Base-by-base conservation (phyloP, 2,797 vertebrate genomes). In the Alauda arvensis region DNA sequence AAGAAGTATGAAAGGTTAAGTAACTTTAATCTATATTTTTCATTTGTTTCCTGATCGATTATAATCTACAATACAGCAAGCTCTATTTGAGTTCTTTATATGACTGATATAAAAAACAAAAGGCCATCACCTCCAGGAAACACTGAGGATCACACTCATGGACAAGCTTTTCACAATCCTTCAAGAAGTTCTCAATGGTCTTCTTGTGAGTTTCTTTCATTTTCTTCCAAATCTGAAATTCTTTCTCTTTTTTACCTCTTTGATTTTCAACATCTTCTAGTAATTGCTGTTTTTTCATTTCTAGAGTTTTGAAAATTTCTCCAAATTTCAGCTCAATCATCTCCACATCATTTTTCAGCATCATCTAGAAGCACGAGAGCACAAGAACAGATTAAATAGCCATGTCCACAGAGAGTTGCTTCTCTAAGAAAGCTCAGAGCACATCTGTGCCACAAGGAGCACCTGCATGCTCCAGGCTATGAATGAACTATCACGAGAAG, bases 131-230 rank as follows among this genome's bases (percentile, higher is more conserved):
- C 96, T 96, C 93, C 52, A 97, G 91, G 82, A 97, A 97, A 49
- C 59, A 71, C 75, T 95, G 92, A 74, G 96, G 96, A 89, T 96
- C 95, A 83, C 90, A 94, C 57, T 96, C 95, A 78, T 96, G 91
- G 77, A 96, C 93, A 76, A 97, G 87, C 31, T 91, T 94, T 75
- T 96, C 96, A 92, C 95, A 96, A 11, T 96, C 96, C 69, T 93
- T 94, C 75, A 97, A 86, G 52, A 95, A 94, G 43, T 89, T 94
- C 79, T 96, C 95, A 78, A 95, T 78, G 5, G 94, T 95, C 75
- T 94, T 94, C 74, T 88, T 95, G 37, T 96, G 91, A 70, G 87
- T 91, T 81, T 95, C 93, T 77, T 95, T 96, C 88, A 95, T 94
- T 82, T 93, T 93, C 80, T 95, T 94, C 93, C 95, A 95, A 77